A percentile compares a stretch with the other conserved stretches of the same genome.
These are phyloP conservation scores for Otolemur crassicaudatus DNA, from an alignment of 2,797 vertebrate species.

Conservation along the genomic window DNA sequence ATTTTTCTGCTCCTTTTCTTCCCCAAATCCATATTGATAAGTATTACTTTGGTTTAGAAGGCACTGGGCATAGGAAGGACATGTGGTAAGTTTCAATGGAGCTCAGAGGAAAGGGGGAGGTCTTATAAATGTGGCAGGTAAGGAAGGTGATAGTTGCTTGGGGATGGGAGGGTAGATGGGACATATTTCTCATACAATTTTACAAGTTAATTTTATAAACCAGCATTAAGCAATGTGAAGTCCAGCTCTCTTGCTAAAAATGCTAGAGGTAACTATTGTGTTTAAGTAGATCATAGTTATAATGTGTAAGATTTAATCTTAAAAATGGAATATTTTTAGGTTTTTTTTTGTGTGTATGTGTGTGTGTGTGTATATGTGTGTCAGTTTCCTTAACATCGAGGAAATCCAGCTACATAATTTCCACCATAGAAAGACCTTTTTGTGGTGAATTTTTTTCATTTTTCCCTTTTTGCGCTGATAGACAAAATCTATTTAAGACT, in stretches of 20 bases:
- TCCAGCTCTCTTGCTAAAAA: constrained; percentile 38
- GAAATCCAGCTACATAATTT: not conserved
- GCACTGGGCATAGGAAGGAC: not conserved
- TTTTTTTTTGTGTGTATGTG: no score
- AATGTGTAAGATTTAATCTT: constrained; percentile 40
- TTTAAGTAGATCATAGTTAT: not conserved
- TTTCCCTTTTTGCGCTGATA: not conserved
- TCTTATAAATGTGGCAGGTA: not conserved
- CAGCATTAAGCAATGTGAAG: not conserved
- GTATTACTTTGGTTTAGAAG: not conserved
- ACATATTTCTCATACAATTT: not conserved
- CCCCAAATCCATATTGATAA: not conserved
- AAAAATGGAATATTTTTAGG: constrained; percentile 58
- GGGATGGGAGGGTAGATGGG: not conserved
- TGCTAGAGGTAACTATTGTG: not conserved
- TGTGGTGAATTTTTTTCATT: not conserved
- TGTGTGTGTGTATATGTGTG: not conserved
- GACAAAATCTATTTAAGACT: constrained; percentile 25
- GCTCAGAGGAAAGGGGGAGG: not conserved
- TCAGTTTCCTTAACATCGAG: constrained; percentile 32
- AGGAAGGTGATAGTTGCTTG: not conserved
- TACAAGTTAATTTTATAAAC: constrained; percentile 27
- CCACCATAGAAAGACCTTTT: not conserved
- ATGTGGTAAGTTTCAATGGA: no score
- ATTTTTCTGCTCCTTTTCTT: not conserved